Evolutionary conservation across 2,888 invertebrate species (phyloP).

Genomic region (Buathra laborator): DNA sequence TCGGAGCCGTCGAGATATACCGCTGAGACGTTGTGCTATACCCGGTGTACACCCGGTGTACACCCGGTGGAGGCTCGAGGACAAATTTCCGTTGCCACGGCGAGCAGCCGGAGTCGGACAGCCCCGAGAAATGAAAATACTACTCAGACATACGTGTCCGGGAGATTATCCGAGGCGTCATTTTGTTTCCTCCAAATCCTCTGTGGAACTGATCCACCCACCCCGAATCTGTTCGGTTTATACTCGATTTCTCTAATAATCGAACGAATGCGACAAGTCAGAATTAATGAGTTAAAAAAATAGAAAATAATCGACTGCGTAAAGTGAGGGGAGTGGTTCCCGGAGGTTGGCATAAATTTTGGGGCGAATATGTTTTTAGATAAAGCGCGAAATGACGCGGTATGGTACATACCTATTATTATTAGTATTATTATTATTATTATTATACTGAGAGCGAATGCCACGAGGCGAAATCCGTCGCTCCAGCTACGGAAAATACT

Average conservation of each 20-base stretch:
- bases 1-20: background rate
- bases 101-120: conserved; percentile 43
- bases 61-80: background rate
- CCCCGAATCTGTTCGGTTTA: background rate
- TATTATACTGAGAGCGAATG: conserved; percentile 6
- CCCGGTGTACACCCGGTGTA: too few relatives aligned
- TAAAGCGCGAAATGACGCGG: background rate
- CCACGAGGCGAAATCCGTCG: conserved; percentile 8
- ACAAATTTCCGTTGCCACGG: conserved; percentile 46
- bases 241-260: background rate
- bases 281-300: background rate
- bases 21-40: too few relatives aligned
- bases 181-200: conserved; percentile 55
- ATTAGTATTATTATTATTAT: background rate
- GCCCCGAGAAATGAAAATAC: conserved; percentile 69
- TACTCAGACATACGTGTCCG: conserved; percentile 56
- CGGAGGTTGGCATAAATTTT: conserved; percentile 11
- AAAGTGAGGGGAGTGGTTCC: too few relatives aligned
- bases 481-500: conserved; percentile 60
- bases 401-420: background rate
- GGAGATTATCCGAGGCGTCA: conserved; percentile 69
- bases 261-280: background rate
- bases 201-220: conserved; percentile 33
- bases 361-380: conserved; percentile 13
- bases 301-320: background rate